Percentiles rank a stretch among this genome's conserved stretches.
phyloP scores from a whole-genome alignment of 2,113 vertebrate species.

The Caranx ignobilis region DNA sequence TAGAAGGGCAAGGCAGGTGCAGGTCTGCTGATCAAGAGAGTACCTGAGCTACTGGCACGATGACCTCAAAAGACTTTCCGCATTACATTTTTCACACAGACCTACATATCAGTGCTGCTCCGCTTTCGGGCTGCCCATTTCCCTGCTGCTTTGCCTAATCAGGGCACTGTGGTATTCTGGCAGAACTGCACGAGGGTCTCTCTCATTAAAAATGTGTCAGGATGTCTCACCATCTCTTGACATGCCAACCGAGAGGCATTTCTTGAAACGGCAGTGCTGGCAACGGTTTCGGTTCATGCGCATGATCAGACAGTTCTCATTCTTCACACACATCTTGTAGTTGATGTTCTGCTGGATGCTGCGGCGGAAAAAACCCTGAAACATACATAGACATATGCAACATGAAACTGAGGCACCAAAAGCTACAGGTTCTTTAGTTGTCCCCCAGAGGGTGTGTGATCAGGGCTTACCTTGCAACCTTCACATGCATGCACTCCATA shows the following conservation, averaged over 20 bases:
- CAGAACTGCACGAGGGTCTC: conserved; percentile 22
- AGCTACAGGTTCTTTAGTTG: background rate
- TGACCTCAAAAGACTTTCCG: conserved; percentile 74
- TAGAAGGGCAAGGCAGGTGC: conserved; percentile 47
- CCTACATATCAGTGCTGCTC: conserved; percentile 51
- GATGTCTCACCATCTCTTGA: conserved; percentile 86
- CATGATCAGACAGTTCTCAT: conserved; percentile 87
- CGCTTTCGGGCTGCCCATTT: conserved; percentile 34
- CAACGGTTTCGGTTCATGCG: conserved; percentile 89
- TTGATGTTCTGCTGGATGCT: conserved; percentile 89
- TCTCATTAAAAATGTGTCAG: conserved; percentile 54
- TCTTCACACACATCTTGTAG: conserved; percentile 90
- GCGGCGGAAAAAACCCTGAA: conserved; percentile 87
- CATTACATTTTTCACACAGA: conserved; percentile 69
- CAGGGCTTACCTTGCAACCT: conserved; percentile 85
- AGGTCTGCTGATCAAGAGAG: conserved; percentile 49
- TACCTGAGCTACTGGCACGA: conserved; percentile 72
- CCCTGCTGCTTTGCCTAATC: conserved; percentile 60
- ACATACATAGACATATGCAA: background rate
- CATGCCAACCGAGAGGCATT: conserved; percentile 88
- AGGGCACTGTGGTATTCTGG: conserved; percentile 56
- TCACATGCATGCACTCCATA: conserved; percentile 89
- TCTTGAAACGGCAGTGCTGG: conserved; percentile 89
- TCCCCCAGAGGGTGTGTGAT: background rate
- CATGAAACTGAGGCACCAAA: conserved; percentile 3